Conservation (phyloP, 2,888 invertebrate species). For the Meghimatium bilineatum region DNA sequence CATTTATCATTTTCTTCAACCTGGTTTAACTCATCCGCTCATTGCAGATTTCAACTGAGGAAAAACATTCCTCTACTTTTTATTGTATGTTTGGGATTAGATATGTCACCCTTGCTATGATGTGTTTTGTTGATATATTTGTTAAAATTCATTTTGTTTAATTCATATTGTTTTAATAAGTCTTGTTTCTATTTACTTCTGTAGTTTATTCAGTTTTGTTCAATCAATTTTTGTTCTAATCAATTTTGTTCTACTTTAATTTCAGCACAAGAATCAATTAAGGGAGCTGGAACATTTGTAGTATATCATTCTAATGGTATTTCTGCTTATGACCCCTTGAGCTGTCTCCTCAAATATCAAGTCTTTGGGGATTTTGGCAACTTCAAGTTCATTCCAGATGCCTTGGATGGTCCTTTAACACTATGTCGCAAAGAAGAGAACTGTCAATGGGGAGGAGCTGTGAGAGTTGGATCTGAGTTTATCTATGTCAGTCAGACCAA, state of each 20-base stretch:
- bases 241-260: not conserved
- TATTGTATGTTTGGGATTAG: too few relatives aligned
- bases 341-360: slow-evolving; percentile 84
- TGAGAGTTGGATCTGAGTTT: slow-evolving; percentile 84
- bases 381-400: slow-evolving; percentile 77
- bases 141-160: too few relatives aligned
- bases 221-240: not conserved
- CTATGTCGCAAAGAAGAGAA: slow-evolving; percentile 75
- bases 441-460: slow-evolving; percentile 85
- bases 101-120: too few relatives aligned
- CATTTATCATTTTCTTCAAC: too few relatives aligned
- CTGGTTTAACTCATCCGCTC: too few relatives aligned
- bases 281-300: slow-evolving; percentile 80
- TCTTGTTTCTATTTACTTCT: too few relatives aligned
- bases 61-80: too few relatives aligned
- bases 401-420: slow-evolving; percentile 75
- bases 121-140: too few relatives aligned
- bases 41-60: too few relatives aligned
- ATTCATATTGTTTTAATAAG: too few relatives aligned
- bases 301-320: slow-evolving; percentile 87
- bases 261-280: slow-evolving; percentile 49
- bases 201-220: too few relatives aligned
- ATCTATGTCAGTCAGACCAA: slow-evolving; percentile 86
- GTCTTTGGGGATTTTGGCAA: slow-evolving; percentile 86
- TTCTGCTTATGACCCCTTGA: slow-evolving; percentile 84